These are phyloP conservation scores for Drosophila willistoni DNA, from an alignment of 1,140 invertebrate genomes.

Conservation along the genomic window DNA sequence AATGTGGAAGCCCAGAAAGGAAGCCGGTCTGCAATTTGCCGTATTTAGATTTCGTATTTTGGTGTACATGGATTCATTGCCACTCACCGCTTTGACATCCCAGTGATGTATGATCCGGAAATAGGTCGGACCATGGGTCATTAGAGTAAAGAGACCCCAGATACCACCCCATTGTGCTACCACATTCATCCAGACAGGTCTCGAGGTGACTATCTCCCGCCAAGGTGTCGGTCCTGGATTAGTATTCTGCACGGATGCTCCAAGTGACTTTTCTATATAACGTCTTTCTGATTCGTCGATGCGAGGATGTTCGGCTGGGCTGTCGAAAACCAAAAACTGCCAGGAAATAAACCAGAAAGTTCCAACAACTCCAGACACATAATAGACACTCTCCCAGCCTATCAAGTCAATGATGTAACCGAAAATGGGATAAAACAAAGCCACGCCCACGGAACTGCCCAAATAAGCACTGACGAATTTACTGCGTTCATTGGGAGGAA, in stretches of 20 bases:
- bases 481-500: conserved; percentile 91
- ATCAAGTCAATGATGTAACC: conserved; percentile 86
- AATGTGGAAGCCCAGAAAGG: conserved; percentile 87
- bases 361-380: conserved; percentile 87
- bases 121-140: conserved; percentile 93
- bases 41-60: conserved; percentile 3
- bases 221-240: conserved; percentile 87
- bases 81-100: conserved; percentile 89
- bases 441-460: conserved; percentile 88
- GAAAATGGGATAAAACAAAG: conserved; percentile 88
- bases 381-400: conserved; percentile 91
- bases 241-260: conserved; percentile 83
- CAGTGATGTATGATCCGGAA: conserved; percentile 93
- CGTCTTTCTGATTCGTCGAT: conserved; percentile 88
- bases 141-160: conserved; percentile 93
- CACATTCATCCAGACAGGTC: conserved; percentile 91
- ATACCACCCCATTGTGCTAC: conserved; percentile 91
- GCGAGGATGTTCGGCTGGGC: conserved; percentile 89
- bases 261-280: conserved; percentile 86
- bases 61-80: background rate
- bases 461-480: conserved; percentile 89
- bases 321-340: conserved; percentile 87
- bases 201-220: conserved; percentile 88
- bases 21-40: conserved; percentile 85
- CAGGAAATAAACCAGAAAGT: conserved; percentile 88